A percentile compares a stretch with the other conserved stretches of the same genome.
phyloP scores from a whole-genome alignment of 2,797 vertebrate species.

The Chelidonichthys spinosus region DNA sequence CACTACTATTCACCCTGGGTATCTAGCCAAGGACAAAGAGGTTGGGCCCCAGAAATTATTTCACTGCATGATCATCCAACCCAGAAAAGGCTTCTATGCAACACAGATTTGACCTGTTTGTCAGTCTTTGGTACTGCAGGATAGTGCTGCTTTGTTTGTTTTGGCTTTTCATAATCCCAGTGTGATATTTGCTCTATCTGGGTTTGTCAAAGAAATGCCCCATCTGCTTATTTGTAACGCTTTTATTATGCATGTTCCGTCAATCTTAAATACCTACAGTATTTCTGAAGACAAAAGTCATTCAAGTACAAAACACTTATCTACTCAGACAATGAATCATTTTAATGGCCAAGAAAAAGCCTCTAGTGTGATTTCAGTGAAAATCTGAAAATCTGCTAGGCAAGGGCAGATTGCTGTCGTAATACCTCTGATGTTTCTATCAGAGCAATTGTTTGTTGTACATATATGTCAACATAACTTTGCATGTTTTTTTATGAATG shows the following conservation, averaged over 20 bases:
- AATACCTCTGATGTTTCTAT: background rate
- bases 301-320: background rate
- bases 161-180: constrained; percentile 5
- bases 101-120: constrained; percentile 10
- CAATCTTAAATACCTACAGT: background rate
- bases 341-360: background rate
- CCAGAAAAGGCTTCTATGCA: constrained; percentile 33
- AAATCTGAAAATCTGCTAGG: background rate
- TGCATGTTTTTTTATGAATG: background rate
- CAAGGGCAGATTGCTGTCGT: background rate
- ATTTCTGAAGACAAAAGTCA: background rate
- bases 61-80: constrained; percentile 37
- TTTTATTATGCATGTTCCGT: background rate
- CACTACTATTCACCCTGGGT: constrained; percentile 70
- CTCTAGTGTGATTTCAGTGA: background rate
- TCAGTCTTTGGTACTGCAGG: background rate
- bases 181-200: constrained; percentile 1
- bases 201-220: constrained; percentile 5
- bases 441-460: background rate
- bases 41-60: constrained; percentile 19
- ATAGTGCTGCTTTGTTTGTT: background rate
- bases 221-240: background rate
- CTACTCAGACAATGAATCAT: background rate
- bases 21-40: constrained; percentile 62
- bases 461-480: background rate